phyloP scores from a whole-genome alignment of 2,797 vertebrate genomes.

The Trematomus bernacchii region DNA sequence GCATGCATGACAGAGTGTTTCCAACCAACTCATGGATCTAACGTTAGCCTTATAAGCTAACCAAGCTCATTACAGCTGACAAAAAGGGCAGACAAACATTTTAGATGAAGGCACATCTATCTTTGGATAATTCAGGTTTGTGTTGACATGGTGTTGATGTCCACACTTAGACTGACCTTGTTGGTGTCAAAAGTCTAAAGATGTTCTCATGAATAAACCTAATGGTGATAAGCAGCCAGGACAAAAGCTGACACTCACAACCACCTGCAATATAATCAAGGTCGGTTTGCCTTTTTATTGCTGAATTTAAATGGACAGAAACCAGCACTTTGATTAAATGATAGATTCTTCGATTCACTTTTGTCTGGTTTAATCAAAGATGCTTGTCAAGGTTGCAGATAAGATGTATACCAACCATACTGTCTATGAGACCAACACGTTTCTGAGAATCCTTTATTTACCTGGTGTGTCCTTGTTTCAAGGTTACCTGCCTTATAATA shows the following conservation, averaged over 20 bases:
- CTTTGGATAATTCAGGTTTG: not conserved
- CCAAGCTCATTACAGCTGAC: not conserved
- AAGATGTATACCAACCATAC: not conserved
- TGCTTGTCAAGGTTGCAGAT: conserved; percentile 22
- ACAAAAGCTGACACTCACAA: conserved; percentile 1
- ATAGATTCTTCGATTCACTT: conserved; percentile 4
- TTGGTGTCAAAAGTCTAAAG: conserved; percentile 1
- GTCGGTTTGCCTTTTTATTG: conserved; percentile 16
- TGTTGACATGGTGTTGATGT: not conserved
- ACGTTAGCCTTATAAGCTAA: not conserved
- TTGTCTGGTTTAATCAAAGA: conserved; percentile 47
- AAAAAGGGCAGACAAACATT: not conserved
- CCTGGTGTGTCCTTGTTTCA: conserved; percentile 36
- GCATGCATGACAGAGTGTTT: not conserved
- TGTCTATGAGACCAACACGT: not conserved
- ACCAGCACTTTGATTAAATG: conserved; percentile 13
- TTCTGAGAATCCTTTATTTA: conserved; percentile 43
- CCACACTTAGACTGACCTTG: conserved; percentile 9
- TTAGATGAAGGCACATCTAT: not conserved
- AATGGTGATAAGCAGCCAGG: not conserved
- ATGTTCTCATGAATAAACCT: not conserved
- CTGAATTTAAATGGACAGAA: not conserved
- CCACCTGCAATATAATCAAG: not conserved
- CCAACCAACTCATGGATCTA: not conserved
- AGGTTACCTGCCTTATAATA: conserved; percentile 47